These are phyloP conservation scores for Odiellus spinosus DNA, from an alignment of 2,888 invertebrate genomes.

Conservation along the genomic window DNA sequence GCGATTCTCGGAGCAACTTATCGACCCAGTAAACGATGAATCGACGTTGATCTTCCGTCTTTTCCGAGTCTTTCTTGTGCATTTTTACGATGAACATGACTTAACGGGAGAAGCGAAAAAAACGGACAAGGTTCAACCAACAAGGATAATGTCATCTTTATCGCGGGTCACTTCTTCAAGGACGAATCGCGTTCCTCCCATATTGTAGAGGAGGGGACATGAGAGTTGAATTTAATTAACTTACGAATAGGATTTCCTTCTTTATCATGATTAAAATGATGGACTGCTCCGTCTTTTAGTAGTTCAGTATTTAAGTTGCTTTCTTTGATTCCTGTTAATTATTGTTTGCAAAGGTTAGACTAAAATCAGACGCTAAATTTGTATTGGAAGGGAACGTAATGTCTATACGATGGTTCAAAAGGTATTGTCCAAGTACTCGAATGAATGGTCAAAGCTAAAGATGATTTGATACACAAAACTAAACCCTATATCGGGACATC, in stretches of 20 bases:
- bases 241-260: constrained; percentile 51
- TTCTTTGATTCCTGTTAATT: constrained; percentile 45
- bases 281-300: constrained; percentile 57
- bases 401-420: too few relatives aligned
- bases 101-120: constrained; percentile 20
- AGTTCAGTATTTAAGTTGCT: constrained; percentile 51
- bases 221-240: not conserved
- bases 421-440: too few relatives aligned
- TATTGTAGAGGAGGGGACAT: too few relatives aligned
- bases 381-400: too few relatives aligned
- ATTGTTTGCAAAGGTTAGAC: not conserved
- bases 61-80: constrained; percentile 58
- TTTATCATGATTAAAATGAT: constrained; percentile 56
- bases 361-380: too few relatives aligned
- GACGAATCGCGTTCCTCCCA: too few relatives aligned
- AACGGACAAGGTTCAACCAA: too few relatives aligned
- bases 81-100: constrained; percentile 64
- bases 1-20: constrained; percentile 52
- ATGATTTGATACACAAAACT: too few relatives aligned
- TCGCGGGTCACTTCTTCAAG: too few relatives aligned
- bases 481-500: too few relatives aligned
- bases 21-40: constrained; percentile 76
- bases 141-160: too few relatives aligned
- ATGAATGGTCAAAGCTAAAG: too few relatives aligned
- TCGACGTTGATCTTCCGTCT: constrained; percentile 56